These are phyloP conservation scores for Meganola albula DNA, from an alignment of 2,888 invertebrate genomes.

Conservation along the genomic window DNA sequence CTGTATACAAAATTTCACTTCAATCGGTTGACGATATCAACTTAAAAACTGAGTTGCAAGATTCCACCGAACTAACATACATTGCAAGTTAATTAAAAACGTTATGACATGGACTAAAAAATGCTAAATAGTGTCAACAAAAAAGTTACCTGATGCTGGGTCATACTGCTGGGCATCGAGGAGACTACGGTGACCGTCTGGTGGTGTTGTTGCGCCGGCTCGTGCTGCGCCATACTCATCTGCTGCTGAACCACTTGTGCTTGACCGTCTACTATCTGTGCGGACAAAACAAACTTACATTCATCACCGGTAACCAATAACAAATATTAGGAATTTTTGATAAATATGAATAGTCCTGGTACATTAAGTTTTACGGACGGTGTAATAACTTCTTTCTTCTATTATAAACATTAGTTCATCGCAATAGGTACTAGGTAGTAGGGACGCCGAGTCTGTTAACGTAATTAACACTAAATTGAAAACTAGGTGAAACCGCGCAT, in stretches of 20 bases:
- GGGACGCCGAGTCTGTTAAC: too few species aligned
- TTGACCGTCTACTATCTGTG: conserved; percentile 62
- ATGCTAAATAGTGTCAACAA: background rate
- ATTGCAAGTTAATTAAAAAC: too few species aligned
- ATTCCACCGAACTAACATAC: too few species aligned
- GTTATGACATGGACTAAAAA: too few species aligned
- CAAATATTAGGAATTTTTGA: too few species aligned
- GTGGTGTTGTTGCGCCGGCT: conserved; percentile 67
- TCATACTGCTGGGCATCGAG: conserved; percentile 69
- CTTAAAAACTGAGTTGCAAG: conserved; percentile 6
- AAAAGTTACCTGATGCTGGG: conserved; percentile 55
- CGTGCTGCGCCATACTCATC: conserved; percentile 70
- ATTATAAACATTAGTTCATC: too few species aligned
- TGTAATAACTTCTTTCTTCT: too few species aligned
- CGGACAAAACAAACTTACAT: conserved; percentile 2
- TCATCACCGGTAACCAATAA: background rate
- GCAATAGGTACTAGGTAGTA: too few species aligned
- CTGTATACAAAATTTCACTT: conserved; percentile 4
- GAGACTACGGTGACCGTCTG: conserved; percentile 72
- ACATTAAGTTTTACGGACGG: too few species aligned
- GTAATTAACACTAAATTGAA: too few species aligned
- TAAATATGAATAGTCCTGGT: too few species aligned
- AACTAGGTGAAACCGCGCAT: too few species aligned
- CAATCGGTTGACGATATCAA: conserved; percentile 3
- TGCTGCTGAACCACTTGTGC: conserved; percentile 63